Conservation (phyloP, 2,888 invertebrate species). For the Pseudococcus viburni region DNA sequence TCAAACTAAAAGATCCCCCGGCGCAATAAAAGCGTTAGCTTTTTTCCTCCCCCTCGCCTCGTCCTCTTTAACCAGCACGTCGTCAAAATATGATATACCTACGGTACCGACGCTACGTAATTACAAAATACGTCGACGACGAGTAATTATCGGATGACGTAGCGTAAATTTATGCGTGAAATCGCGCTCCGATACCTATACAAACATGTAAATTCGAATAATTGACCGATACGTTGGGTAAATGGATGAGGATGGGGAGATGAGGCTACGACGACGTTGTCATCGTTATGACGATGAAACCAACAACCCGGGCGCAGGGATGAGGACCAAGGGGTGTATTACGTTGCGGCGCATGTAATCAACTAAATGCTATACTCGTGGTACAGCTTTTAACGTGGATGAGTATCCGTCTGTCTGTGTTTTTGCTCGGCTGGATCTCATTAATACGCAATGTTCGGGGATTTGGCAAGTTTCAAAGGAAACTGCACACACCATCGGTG, state of each 20-base stretch:
- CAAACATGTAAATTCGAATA: conserved; percentile 44
- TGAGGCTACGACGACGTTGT: not conserved
- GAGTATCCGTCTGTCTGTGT: conserved; percentile 5
- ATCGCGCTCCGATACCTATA: not conserved
- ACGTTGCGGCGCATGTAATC: conserved; percentile 28
- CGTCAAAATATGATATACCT: not conserved
- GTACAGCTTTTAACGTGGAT: not conserved
- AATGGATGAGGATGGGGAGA: not conserved
- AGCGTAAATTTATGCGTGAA: conserved; percentile 24
- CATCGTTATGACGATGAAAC: not conserved
- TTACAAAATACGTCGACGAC: not conserved
- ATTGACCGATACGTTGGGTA: not conserved
- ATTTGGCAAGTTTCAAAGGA: conserved; percentile 37
- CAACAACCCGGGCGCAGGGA: not conserved
- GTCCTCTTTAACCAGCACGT: not conserved
- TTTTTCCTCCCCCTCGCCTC: not conserved
- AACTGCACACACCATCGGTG: not conserved
- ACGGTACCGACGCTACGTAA: not conserved
- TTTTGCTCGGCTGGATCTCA: conserved; percentile 36
- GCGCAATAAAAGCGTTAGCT: not conserved
- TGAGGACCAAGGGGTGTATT: not conserved
- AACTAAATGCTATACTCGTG: conserved; percentile 9
- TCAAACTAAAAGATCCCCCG: conserved; percentile 2
- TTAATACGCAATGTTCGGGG: conserved; percentile 37
- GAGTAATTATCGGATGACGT: not conserved